These are phyloP conservation scores for Microtus richardsoni DNA, from an alignment of 2,113 vertebrate species.

Conservation along the genomic window DNA sequence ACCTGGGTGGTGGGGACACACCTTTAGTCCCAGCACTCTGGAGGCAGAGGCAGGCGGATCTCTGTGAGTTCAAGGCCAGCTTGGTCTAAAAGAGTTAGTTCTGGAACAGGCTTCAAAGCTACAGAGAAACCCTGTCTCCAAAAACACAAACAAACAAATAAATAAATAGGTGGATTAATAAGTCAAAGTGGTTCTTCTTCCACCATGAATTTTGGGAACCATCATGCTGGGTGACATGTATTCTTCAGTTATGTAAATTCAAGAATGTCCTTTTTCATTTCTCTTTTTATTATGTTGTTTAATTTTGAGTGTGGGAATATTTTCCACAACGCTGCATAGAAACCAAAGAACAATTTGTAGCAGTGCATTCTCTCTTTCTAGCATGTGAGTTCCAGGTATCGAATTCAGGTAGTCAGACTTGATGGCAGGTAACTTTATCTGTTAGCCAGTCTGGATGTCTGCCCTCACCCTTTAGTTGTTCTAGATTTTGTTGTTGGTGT, in stretches of 20 bases:
- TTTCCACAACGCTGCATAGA: background rate
- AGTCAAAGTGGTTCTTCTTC: background rate
- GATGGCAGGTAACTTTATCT: too few relatives aligned
- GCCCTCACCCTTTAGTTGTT: background rate
- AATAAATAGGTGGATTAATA: background rate
- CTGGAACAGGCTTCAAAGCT: background rate
- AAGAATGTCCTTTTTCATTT: background rate
- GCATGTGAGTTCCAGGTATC: background rate
- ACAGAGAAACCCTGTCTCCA: background rate
- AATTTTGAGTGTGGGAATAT: background rate
- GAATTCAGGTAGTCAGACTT: background rate
- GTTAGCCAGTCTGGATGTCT: background rate
- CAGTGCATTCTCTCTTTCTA: background rate
- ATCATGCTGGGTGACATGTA: background rate
- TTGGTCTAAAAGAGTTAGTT: background rate
- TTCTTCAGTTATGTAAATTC: constrained; percentile 3
- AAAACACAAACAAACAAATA: background rate
- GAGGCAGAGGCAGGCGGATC: too few relatives aligned
- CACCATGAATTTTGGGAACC: background rate
- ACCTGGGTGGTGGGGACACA: too few relatives aligned
- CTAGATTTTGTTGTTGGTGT: background rate
- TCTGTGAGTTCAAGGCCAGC: too few relatives aligned
- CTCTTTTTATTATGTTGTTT: background rate
- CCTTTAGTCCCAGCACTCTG: too few relatives aligned
- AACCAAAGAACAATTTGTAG: background rate